Evolutionary conservation across 2,113 vertebrate genomes (phyloP).

Genomic region (Axis porcinus): DNA sequence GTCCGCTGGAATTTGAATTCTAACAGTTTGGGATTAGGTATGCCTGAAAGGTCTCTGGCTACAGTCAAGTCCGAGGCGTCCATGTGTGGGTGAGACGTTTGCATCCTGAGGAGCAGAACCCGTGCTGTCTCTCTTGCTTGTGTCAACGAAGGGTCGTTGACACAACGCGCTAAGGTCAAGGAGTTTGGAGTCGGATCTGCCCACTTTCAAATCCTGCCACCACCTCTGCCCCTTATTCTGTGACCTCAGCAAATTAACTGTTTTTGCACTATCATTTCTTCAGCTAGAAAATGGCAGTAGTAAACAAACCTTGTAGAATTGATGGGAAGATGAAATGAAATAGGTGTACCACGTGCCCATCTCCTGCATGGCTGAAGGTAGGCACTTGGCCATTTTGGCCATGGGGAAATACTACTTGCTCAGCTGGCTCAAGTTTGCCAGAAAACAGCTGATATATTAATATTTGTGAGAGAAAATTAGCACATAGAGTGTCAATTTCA

Average conservation of each 20-base stretch:
- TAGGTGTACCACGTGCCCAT: neutral
- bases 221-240: neutral
- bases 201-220: neutral
- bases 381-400: neutral
- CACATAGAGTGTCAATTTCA: neutral
- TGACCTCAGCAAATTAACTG: neutral
- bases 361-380: neutral
- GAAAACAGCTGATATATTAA: neutral
- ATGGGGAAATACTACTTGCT: neutral
- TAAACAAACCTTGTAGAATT: neutral
- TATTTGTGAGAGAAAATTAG: neutral
- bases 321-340: neutral
- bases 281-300: neutral
- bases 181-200: neutral
- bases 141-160: fast-evolving
- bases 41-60: neutral
- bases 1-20: neutral
- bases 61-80: neutral
- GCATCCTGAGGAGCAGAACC: neutral
- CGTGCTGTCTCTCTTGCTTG: neutral
- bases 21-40: neutral
- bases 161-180: fast-evolving
- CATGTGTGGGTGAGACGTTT: neutral
- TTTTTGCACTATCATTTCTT: neutral
- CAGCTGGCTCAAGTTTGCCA: neutral